Percentiles rank a stretch among this genome's conserved stretches.
Conservation (phyloP, 2,888 invertebrate species). For the Ophion costatus region DNA sequence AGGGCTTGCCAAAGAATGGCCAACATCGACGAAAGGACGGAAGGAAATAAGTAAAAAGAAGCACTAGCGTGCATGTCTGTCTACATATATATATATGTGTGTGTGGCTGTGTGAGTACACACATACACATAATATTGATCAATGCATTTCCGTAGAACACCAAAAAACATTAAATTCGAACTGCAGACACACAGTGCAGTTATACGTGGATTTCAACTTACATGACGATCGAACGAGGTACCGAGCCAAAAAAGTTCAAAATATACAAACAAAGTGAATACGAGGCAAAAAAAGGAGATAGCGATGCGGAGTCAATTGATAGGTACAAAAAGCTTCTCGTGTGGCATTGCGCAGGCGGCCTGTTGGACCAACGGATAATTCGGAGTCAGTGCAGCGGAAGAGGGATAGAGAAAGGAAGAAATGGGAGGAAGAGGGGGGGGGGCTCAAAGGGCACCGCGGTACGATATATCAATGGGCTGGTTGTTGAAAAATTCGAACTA, state of each 20-base stretch:
- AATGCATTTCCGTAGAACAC: conserved; percentile 45
- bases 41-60: conserved; percentile 49
- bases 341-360: conserved; percentile 65
- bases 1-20: conserved; percentile 59
- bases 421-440: conserved; percentile 54
- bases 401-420: conserved; percentile 58
- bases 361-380: conserved; percentile 82
- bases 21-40: conserved; percentile 58
- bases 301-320: conserved; percentile 81
- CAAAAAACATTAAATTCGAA: conserved; percentile 8
- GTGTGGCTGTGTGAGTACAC: neutral
- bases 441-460: conserved; percentile 83
- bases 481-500: conserved; percentile 83
- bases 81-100: neutral
- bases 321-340: conserved; percentile 75
- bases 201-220: neutral
- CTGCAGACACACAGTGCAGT: neutral
- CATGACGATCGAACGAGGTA: conserved; percentile 5
- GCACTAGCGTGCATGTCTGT: neutral
- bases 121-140: neutral
- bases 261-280: conserved; percentile 4
- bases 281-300: conserved; percentile 47
- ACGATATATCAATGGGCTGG: conserved; percentile 84
- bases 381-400: conserved; percentile 74
- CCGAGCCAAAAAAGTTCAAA: conserved; percentile 11